These are phyloP conservation scores for Tenthredo scrophulariae DNA, from an alignment of 2,888 invertebrate species.

Conservation along the genomic window DNA sequence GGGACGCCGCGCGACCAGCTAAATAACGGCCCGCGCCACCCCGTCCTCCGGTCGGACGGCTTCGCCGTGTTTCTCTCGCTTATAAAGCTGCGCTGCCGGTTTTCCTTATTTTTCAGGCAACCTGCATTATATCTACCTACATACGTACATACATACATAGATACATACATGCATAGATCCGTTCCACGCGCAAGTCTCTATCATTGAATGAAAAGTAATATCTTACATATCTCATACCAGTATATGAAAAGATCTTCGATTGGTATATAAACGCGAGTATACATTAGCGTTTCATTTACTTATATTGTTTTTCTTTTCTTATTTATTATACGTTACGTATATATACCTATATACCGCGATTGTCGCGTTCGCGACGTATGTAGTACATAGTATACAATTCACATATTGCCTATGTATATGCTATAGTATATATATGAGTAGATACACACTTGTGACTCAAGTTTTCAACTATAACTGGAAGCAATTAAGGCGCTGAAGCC, in stretches of 20 bases:
- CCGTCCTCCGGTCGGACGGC: constrained; percentile 52
- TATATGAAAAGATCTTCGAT: neutral
- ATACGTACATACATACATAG: neutral
- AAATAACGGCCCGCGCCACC: constrained; percentile 73
- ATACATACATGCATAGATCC: neutral
- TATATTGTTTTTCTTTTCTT: neutral
- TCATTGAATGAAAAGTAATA: constrained; percentile 6
- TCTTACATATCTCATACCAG: neutral
- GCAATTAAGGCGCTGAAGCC: neutral
- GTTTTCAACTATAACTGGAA: neutral
- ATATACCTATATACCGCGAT: too few relatives aligned
- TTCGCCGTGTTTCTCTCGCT: constrained; percentile 47
- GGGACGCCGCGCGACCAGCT: constrained; percentile 72
- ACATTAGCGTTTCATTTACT: too few relatives aligned
- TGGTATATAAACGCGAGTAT: neutral
- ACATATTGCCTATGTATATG: too few relatives aligned
- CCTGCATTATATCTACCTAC: neutral
- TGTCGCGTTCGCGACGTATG: too few relatives aligned
- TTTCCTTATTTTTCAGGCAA: constrained; percentile 46
- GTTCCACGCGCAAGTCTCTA: neutral
- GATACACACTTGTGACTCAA: neutral
- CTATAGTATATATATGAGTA: neutral
- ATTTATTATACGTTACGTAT: neutral
- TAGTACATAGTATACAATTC: too few relatives aligned
- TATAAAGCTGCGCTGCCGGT: constrained; percentile 43